phyloP scores from a whole-genome alignment of 2,113 vertebrate species.

The Gasterosteus nipponicus region DNA sequence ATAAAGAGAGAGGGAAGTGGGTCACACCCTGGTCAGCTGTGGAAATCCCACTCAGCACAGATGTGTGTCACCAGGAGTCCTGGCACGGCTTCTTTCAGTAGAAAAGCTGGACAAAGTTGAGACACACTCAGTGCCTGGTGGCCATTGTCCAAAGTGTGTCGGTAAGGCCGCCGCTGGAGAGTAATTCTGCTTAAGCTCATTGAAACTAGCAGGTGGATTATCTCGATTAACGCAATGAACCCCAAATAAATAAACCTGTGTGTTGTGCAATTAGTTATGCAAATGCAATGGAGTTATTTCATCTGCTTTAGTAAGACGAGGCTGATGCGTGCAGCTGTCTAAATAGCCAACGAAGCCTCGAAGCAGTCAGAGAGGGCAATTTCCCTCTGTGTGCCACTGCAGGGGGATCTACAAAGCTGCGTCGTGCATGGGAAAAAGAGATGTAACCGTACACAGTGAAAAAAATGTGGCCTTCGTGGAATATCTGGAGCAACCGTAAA shows the following conservation, averaged over 20 bases:
- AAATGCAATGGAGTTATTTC: conserved; percentile 60
- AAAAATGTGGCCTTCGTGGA: not conserved
- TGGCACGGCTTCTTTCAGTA: conserved; percentile 62
- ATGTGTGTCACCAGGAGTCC: conserved; percentile 77
- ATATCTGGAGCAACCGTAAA: not conserved
- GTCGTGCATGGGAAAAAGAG: conserved; percentile 35
- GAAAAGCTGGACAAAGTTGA: conserved; percentile 62
- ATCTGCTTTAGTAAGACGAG: conserved; percentile 46
- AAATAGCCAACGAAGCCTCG: conserved; percentile 63
- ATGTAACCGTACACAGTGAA: not conserved
- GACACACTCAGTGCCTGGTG: conserved; percentile 64
- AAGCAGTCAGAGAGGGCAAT: conserved; percentile 38
- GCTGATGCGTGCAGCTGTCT: conserved; percentile 71
- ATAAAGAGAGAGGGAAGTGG: conserved; percentile 47
- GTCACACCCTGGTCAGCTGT: conserved; percentile 68
- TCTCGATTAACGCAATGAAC: conserved; percentile 25
- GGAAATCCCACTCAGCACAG: conserved; percentile 70
- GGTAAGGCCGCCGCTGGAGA: conserved; percentile 35
- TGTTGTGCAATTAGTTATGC: conserved; percentile 64
- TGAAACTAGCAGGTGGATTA: conserved; percentile 57
- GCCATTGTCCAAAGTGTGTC: conserved; percentile 61
- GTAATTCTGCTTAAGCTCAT: conserved; percentile 54
- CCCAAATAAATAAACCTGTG: conserved; percentile 30
- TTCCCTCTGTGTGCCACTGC: conserved; percentile 54
- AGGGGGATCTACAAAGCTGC: conserved; percentile 35